Evolutionary conservation across 2,888 invertebrate species (phyloP).

Genomic region (Calliphora vomitoria): DNA sequence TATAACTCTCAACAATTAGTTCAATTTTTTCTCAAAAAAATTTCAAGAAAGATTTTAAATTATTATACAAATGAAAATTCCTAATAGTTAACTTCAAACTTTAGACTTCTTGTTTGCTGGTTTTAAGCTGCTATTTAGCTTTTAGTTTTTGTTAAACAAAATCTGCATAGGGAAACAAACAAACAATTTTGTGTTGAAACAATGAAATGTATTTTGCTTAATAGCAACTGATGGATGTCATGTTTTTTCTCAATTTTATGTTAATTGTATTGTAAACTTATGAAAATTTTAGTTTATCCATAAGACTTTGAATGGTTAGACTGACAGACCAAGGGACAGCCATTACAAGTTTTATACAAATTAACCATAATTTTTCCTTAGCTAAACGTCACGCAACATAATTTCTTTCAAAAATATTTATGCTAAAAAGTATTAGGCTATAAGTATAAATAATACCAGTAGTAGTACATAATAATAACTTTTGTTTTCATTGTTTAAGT

Average conservation of each 20-base stretch:
- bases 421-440: neutral
- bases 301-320: neutral
- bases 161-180: slow-evolving; percentile 7
- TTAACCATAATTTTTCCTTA: slow-evolving; percentile 63
- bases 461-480: neutral
- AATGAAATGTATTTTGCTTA: slow-evolving; percentile 23
- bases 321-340: neutral
- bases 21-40: too few relatives aligned
- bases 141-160: slow-evolving; percentile 22
- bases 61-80: too few relatives aligned
- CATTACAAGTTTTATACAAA: slow-evolving; percentile 42
- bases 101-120: too few relatives aligned
- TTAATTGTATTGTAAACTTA: slow-evolving; percentile 40
- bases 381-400: slow-evolving; percentile 69
- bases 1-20: too few relatives aligned
- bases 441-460: neutral
- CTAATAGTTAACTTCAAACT: too few relatives aligned
- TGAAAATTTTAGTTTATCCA: slow-evolving; percentile 9
- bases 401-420: slow-evolving; percentile 50
- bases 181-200: slow-evolving; percentile 18
- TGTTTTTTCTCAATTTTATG: neutral
- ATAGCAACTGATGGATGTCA: slow-evolving; percentile 23
- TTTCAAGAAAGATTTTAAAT: too few relatives aligned
- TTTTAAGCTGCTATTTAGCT: neutral
- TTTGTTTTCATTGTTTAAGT: slow-evolving; percentile 38